Percentiles rank a stretch among this genome's conserved stretches.
These are phyloP conservation scores for Bedellia somnulentella DNA, from an alignment of 2,888 invertebrate genomes.

Conservation along the genomic window DNA sequence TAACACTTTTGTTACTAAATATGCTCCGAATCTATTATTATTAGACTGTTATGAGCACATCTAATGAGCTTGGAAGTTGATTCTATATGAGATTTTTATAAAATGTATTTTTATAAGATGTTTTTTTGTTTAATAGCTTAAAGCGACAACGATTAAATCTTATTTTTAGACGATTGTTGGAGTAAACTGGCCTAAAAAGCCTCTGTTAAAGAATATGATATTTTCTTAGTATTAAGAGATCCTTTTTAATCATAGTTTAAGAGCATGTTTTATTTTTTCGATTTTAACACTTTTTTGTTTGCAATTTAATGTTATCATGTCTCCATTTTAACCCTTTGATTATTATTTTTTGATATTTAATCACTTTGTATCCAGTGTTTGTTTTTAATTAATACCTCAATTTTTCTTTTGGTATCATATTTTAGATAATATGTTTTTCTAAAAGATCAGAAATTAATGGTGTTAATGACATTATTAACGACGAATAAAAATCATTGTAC, in stretches of 20 bases:
- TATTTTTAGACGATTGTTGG: conserved; percentile 42
- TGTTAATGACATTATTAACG: conserved; percentile 2
- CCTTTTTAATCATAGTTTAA: conserved; percentile 22
- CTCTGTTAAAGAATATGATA: too few species aligned
- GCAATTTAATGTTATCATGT: conserved; percentile 17
- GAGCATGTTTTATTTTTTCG: conserved; percentile 55
- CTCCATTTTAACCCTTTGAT: conserved; percentile 43
- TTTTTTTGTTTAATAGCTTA: conserved; percentile 31
- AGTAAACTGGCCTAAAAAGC: conserved; percentile 39
- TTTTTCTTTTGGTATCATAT: conserved; percentile 35
- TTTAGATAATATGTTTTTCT: conserved; percentile 41
- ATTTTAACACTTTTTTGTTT: conserved; percentile 34
- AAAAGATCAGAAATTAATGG: conserved; percentile 12
- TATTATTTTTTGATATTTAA: conserved; percentile 15
- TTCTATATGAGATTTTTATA: conserved; percentile 27
- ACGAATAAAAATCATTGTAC: too few species aligned
- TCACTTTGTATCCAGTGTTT: conserved; percentile 10
- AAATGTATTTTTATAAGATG: conserved; percentile 22
- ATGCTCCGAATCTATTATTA: too few species aligned
- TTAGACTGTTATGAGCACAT: too few species aligned
- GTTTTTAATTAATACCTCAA: conserved; percentile 10
- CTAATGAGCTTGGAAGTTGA: conserved; percentile 12
- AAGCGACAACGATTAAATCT: conserved; percentile 51
- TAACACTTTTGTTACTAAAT: too few species aligned
- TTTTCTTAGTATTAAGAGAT: too few species aligned